Percentiles rank a stretch among this genome's conserved stretches.
These are phyloP conservation scores for Ceratitis capitata DNA, from an alignment of 1,140 invertebrate genomes.

Conservation along the genomic window DNA sequence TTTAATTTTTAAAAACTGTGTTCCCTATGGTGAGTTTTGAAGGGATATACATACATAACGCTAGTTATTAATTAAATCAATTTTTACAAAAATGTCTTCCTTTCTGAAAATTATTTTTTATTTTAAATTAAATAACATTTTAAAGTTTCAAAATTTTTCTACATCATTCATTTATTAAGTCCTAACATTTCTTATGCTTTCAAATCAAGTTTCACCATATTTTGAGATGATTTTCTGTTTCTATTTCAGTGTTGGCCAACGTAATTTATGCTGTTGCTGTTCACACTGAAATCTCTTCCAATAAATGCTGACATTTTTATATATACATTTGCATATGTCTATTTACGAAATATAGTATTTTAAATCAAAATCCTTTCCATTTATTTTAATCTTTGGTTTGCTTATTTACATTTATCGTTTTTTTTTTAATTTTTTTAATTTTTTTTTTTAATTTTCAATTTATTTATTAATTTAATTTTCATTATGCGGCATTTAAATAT, in stretches of 20 bases:
- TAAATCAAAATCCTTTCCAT: neutral
- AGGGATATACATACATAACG: no score
- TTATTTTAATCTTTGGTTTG: neutral
- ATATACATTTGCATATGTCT: neutral
- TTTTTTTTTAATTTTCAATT: neutral
- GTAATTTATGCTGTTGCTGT: neutral
- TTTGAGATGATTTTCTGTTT: neutral
- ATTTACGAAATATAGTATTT: neutral
- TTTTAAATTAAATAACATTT: neutral
- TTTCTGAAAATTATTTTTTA: neutral
- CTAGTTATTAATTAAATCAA: neutral
- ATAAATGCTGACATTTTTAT: constrained; percentile 14
- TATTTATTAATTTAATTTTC: neutral
- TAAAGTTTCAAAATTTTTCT: neutral
- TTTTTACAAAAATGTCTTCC: no score
- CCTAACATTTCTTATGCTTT: neutral
- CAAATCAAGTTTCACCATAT: neutral
- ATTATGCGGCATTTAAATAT: neutral
- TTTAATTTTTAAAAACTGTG: neutral
- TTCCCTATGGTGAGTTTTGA: neutral
- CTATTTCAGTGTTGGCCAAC: neutral
- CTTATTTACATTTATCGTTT: neutral
- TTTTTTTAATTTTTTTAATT: neutral
- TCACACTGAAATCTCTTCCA: neutral
- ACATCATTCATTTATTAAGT: neutral